Evolutionary conservation across 2,797 vertebrate genomes (phyloP), one percentile per base, ranked within the genome.

Genomic region (Graptemys geographica): DNA sequence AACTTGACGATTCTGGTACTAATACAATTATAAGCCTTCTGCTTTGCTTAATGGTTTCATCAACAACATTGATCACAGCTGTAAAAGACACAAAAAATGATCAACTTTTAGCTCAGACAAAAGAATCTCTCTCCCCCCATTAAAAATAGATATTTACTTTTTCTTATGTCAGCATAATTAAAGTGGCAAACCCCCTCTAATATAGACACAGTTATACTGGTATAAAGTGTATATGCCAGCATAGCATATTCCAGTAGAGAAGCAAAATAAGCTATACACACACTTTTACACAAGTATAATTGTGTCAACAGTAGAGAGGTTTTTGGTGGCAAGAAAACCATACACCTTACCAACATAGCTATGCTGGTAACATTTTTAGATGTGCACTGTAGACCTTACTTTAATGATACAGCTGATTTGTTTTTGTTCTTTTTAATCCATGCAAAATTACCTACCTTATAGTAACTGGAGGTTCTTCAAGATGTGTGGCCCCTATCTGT

Each of bases 21-120:
- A 98, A 98, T 92, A 99, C 96, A 83, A 99, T 98, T 1, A 99
- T 98, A 51, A 99, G 96, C 8, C 98, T 98, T 78, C 99, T 98
- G 90, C 99, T 99, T 94, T 98, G 98, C 87, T 96, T 97, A 51
- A 99, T 97, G 65, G 98, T 98, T 78, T 99, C 98, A 81, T 99
- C 98, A 31, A 98, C 97, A 0, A 98, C 98, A 53, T 99, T 98
- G 33, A 98, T 92, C 1, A 98, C 55, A 62, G 98, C 99, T 99
- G 96, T 52, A 97, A 96, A 95, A 11, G 41, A 37, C 28, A 81
- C 41, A 81, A 86, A 56, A 78, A 51, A 85, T 13, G 65, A 57
- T 56, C 23, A 78, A 8, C 76, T 51, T 55, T 85, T 55, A 47
- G 13, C 11, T 76, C 8, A 72, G 51, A 33, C 41, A 86, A 55